Evolutionary conservation across 2,888 invertebrate species (phyloP), one percentile per base, ranked within the genome.

Genomic region (Drosophila meridionalis): DNA sequence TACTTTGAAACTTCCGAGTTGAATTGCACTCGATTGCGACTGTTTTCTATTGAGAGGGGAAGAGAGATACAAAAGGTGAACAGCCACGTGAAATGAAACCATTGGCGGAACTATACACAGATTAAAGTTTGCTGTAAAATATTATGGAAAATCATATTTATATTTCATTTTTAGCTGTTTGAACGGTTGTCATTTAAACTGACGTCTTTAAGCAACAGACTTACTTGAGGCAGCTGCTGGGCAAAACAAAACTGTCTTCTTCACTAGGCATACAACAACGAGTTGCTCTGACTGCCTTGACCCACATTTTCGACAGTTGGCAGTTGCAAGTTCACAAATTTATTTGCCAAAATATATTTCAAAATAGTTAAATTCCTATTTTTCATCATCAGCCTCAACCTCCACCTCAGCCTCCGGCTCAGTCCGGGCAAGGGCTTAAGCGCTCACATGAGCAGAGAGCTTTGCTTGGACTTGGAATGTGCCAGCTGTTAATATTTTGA

Each of bases 401-500:
- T 45, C 45, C 4, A 28, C 47, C 5, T 32, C 50, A 7, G 48
- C n/a, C 28, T 28, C 57, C 7, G 55, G 26, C 11, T 45, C 45
- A 26, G 45, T 12, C 36, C 9, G 42, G 30, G 36, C 48, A 69
- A 32, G n/a, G 79, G 84, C 83, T 89, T 78, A 84, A 84, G 73
- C 36, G 66, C 85, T 87, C 85, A 78, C 72, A 87, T 71, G 79
- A 57, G 55, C 52, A 42, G 42, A 57, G 45, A 36, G 56, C 58
- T 66, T 48, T 60, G 61, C 50, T 43, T 60, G 60, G 65, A 61
- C 69, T 80, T 69, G 83, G 81, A 83, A 76, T 90, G 83, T 83
- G 87, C 78, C 86, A 86, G 90, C 83, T 86, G 89, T 86, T 86
- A 89, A 86, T 90, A 89, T 86, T 86, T 86, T 83, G 90, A 86